These are phyloP conservation scores for Anthopleura sola DNA, from an alignment of 64 coral and sea anemone genomes.

Conservation along the genomic window DNA sequence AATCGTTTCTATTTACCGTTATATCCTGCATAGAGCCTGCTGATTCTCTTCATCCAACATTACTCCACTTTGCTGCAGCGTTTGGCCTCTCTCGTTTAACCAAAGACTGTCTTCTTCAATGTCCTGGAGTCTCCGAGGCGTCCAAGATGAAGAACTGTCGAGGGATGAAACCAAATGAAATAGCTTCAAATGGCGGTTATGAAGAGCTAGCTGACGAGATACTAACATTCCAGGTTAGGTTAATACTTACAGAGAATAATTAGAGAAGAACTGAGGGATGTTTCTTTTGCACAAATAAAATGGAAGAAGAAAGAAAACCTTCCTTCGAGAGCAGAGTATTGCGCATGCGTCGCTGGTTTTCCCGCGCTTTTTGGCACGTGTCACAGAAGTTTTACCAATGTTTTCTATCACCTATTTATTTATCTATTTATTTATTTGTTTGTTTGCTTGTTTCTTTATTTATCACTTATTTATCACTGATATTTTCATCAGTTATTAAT, in stretches of 20 bases:
- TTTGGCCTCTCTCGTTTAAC: constrained; percentile 34
- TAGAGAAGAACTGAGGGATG: background rate
- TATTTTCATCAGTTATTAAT: too few relatives aligned
- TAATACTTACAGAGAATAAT: background rate
- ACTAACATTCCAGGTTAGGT: background rate
- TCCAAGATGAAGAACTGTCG: constrained; percentile 22
- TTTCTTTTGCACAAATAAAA: too few relatives aligned
- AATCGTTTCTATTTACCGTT: background rate
- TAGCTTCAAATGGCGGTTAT: constrained; percentile 21
- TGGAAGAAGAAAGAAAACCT: background rate
- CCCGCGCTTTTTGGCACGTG: background rate
- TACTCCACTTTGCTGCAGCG: constrained; percentile 50
- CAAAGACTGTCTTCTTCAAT: constrained; percentile 14
- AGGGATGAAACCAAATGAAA: constrained; percentile 21
- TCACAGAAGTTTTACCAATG: too few relatives aligned
- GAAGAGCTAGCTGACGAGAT: background rate
- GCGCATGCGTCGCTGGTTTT: background rate
- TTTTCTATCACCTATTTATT: too few relatives aligned
- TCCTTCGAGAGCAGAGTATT: background rate
- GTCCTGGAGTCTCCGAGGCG: constrained; percentile 42
- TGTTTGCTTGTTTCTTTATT: background rate
- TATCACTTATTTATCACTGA: background rate
- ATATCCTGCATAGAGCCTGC: background rate
- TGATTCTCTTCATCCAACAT: constrained; percentile 33
- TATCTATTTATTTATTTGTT: too few relatives aligned